Conservation (phyloP, 2,888 invertebrate species). For the Embidobia sp. region DNA sequence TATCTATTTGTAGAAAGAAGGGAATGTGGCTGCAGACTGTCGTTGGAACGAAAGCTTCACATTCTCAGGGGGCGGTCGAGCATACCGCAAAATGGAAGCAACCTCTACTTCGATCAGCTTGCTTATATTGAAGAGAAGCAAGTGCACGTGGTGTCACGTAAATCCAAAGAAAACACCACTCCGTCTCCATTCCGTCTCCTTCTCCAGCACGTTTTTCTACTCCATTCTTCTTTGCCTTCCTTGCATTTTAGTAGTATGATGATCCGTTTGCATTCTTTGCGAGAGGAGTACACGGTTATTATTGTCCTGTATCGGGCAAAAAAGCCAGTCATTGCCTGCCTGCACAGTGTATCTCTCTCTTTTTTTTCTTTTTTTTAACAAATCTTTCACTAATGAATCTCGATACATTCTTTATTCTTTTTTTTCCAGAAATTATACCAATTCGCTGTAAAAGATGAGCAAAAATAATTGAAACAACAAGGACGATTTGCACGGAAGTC, state of each 20-base stretch:
- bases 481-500: too few species aligned
- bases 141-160: slow-evolving; percentile 74
- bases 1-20: slow-evolving; percentile 60
- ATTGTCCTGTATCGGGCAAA: slow-evolving; percentile 47
- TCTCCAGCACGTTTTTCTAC: slow-evolving; percentile 67
- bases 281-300: slow-evolving; percentile 59
- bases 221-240: slow-evolving; percentile 51
- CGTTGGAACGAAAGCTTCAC: slow-evolving; percentile 69
- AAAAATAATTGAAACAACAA: slow-evolving; percentile 29
- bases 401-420: slow-evolving; percentile 40
- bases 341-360: too few species aligned
- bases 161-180: slow-evolving; percentile 76
- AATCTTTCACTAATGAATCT: slow-evolving; percentile 58
- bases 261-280: slow-evolving; percentile 71
- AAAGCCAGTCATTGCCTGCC: slow-evolving; percentile 9
- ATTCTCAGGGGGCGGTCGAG: slow-evolving; percentile 75
- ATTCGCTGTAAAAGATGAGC: slow-evolving; percentile 44
- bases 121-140: slow-evolving; percentile 70
- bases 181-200: slow-evolving; percentile 68
- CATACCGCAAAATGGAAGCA: slow-evolving; percentile 73
- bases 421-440: slow-evolving; percentile 36
- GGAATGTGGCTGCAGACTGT: slow-evolving; percentile 64
- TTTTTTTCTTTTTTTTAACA: slow-evolving; percentile 28
- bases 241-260: slow-evolving; percentile 62
- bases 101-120: slow-evolving; percentile 74